Base-by-base conservation (phyloP, 1,140 invertebrate genomes). In the Gyrodactylus bullatarudis region DNA sequence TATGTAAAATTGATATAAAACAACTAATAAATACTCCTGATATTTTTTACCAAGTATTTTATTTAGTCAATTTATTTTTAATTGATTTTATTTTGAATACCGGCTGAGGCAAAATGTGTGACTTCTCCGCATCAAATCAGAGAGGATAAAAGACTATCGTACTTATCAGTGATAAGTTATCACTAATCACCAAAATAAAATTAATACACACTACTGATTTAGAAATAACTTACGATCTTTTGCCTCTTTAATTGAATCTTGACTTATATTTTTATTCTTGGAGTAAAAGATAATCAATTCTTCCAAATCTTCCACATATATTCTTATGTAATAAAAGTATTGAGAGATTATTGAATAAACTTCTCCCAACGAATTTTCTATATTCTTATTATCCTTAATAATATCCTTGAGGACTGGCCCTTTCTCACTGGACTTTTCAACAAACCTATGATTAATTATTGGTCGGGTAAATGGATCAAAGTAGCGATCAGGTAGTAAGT, bases 381-480 rank as follows among this genome's bases (percentile, higher is more conserved):
- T 80, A 23, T 82, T 76, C 68, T 81, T 80, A 78, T 88, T 86
- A 75, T 85, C 83, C 54, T 84, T 83, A 78, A 88, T 81, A 79
- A 87, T 83, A 74, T 83, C 84, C 25, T 81, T 77, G 8, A 88
- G 78, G 72, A 84, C 83, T 0, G 86, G 86, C 0, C 87, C 84
- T 26, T 84, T 80, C 0, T 85, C 85, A 69, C 84, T 85, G 0
- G 84, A 83, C 77, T 85, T 84, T 69, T 86, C 84, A 76, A 87
- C 85, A 77, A 84, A 82, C 78, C 86, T 86, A 22, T 84, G 84
- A 82, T 87, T 86, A 69, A 88, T 86, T 21, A 86, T 84, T 0
- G 87, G 87, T 75, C 77, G 77, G 26, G 79, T 82, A 74, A 82
- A 82, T 72, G 79, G 78, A 76, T 82, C 79, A 77, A 82, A 82